phyloP scores from a whole-genome alignment of 1,140 invertebrate species.

The Microplitis mediator region DNA sequence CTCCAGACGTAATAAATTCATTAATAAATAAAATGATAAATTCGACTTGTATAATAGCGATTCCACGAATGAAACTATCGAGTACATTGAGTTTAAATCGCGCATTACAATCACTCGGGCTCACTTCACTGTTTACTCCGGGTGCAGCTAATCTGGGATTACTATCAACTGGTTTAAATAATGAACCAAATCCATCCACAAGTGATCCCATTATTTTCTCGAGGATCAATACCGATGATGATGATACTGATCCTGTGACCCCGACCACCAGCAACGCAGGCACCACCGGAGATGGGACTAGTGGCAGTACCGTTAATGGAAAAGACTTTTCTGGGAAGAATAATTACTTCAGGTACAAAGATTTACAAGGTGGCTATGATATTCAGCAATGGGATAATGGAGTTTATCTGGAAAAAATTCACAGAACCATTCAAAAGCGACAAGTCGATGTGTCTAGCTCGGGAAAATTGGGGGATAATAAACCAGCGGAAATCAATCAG shows the following conservation, averaged over 20 bases:
- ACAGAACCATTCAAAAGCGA: not conserved
- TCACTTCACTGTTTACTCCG: constrained; percentile 67
- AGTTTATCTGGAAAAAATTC: constrained; percentile 36
- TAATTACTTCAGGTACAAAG: constrained; percentile 30
- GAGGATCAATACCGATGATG: constrained; percentile 28
- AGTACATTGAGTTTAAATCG: constrained; percentile 63
- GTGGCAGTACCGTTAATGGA: not conserved
- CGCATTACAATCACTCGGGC: constrained; percentile 63
- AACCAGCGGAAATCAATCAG: not conserved
- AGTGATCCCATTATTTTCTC: constrained; percentile 26
- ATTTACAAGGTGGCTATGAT: constrained; percentile 34
- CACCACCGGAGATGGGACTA: not conserved
- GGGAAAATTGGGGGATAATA: too few relatives aligned
- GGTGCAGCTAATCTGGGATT: constrained; percentile 66
- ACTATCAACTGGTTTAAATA: constrained; percentile 57
- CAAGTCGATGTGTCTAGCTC: not conserved
- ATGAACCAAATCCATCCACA: not conserved
- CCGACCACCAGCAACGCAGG: not conserved
- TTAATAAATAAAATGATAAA: constrained; percentile 62
- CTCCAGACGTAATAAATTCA: constrained; percentile 58
- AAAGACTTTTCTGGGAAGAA: not conserved
- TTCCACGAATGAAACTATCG: constrained; percentile 74
- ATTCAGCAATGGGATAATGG: constrained; percentile 53
- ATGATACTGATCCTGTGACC: too few relatives aligned
- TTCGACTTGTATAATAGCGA: constrained; percentile 62